A percentile compares a stretch with the other conserved stretches of the same genome.
phyloP scores from a whole-genome alignment of 1,140 invertebrate species.

The Nylanderia fulva region DNA sequence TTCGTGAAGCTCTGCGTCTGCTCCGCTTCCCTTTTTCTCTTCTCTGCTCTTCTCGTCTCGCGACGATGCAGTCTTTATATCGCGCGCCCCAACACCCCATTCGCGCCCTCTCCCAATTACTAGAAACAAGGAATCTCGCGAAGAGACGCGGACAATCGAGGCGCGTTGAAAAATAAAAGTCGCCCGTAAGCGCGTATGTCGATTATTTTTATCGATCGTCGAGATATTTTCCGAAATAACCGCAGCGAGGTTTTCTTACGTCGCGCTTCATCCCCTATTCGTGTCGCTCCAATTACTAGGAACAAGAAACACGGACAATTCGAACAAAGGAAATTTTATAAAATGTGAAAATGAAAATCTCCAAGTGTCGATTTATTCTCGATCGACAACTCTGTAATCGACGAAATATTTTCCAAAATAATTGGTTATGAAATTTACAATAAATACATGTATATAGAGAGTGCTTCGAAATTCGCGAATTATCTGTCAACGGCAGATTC shows the following conservation, averaged over 20 bases:
- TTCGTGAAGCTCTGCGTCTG: constrained; percentile 73
- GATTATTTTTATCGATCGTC: not conserved
- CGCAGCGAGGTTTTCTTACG: no score
- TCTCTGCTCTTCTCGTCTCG: not conserved
- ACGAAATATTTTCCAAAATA: not conserved
- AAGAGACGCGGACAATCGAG: not conserved
- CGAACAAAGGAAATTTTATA: no score
- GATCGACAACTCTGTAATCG: no score
- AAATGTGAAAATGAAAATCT: no score
- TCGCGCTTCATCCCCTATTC: no score
- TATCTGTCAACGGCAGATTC: no score
- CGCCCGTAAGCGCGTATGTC: not conserved
- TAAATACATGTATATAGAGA: no score
- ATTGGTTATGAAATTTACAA: not conserved
- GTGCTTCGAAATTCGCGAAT: no score
- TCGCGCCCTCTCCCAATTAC: constrained; percentile 7
- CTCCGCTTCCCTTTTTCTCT: constrained; percentile 43
- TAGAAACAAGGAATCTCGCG: constrained; percentile 6
- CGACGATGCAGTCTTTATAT: constrained; percentile 6
- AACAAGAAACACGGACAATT: no score
- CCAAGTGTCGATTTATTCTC: no score
- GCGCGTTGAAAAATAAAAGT: not conserved
- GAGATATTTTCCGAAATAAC: not conserved
- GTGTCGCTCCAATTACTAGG: no score
- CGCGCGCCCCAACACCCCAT: not conserved